Percentiles rank a stretch among this genome's conserved stretches.
Conservation (phyloP, 2,888 invertebrate species). For the Augiades crinisus region DNA sequence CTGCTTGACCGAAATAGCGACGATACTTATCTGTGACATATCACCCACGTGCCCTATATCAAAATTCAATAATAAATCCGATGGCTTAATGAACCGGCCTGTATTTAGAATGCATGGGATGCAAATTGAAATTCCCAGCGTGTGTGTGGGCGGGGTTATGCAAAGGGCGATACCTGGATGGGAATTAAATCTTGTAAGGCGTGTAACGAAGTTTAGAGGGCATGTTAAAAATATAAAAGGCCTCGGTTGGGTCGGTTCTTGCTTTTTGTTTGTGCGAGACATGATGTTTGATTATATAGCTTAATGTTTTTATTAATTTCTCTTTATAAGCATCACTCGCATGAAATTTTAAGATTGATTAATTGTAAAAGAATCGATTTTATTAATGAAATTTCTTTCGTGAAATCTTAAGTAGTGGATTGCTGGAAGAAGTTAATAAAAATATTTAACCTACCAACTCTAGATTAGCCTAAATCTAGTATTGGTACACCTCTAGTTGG, state of each 20-base stretch:
- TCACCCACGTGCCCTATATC: background rate
- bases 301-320: background rate
- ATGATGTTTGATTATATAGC: background rate
- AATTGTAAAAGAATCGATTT: too few relatives aligned
- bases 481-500: too few relatives aligned
- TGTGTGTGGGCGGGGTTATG: constrained; percentile 12
- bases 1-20: constrained; percentile 2
- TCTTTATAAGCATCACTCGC: background rate
- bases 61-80: constrained; percentile 14
- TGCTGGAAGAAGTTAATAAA: too few relatives aligned
- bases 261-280: background rate
- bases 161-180: constrained; percentile 11
- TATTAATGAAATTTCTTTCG: too few relatives aligned
- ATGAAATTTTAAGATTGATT: too few relatives aligned
- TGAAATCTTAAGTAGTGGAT: too few relatives aligned
- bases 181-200: constrained; percentile 22
- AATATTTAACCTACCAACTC: too few relatives aligned
- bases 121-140: constrained; percentile 37
- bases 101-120: constrained; percentile 46
- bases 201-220: constrained; percentile 18
- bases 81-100: constrained; percentile 8
- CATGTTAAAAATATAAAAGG: constrained; percentile 6
- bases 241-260: background rate
- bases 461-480: too few relatives aligned
- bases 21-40: constrained; percentile 1